Evolutionary conservation across 37 sponge, comb jelly and placozoan genomes (phyloP).

Genomic region (Spongia lamella): DNA sequence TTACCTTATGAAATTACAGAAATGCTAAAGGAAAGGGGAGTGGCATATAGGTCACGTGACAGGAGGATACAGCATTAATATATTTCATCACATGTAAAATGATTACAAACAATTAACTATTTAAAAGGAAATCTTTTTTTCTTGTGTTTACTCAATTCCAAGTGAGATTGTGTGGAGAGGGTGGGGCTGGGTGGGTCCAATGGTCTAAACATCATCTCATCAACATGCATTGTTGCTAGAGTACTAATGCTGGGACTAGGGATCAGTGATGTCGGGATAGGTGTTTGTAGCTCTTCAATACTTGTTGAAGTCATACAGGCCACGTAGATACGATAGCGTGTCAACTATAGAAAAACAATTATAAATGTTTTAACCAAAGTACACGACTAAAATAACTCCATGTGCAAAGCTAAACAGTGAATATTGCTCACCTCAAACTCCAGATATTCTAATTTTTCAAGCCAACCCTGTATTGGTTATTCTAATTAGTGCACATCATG

Average conservation of each 20-base stretch:
- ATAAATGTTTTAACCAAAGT: too few species aligned
- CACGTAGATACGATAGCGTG: slow-evolving; percentile 64
- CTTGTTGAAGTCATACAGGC: slow-evolving; percentile 38
- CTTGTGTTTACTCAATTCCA: neutral
- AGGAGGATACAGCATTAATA: neutral
- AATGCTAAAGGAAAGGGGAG: slow-evolving; percentile 66
- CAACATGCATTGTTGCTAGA: slow-evolving; percentile 46
- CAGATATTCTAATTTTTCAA: slow-evolving; percentile 76
- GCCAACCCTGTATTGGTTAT: slow-evolving; percentile 51
- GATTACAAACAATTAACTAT: too few species aligned
- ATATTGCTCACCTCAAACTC: slow-evolving; percentile 61
- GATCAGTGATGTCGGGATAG: slow-evolving; percentile 70
- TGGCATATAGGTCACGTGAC: slow-evolving; percentile 71
- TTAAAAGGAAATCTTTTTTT: too few species aligned
- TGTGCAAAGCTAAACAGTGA: too few species aligned
- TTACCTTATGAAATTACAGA: slow-evolving; percentile 84
- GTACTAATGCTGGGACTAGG: slow-evolving; percentile 77
- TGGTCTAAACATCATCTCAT: neutral
- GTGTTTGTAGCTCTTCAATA: slow-evolving; percentile 51
- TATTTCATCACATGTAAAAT: too few species aligned
- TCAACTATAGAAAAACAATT: slow-evolving; percentile 14
- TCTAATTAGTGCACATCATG: too few species aligned
- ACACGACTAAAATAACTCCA: too few species aligned
- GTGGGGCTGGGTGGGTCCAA: neutral
- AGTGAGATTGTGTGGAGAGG: slow-evolving; percentile 1